Conservation (phyloP, 2,888 invertebrate species). For the Arge pagana region DNA sequence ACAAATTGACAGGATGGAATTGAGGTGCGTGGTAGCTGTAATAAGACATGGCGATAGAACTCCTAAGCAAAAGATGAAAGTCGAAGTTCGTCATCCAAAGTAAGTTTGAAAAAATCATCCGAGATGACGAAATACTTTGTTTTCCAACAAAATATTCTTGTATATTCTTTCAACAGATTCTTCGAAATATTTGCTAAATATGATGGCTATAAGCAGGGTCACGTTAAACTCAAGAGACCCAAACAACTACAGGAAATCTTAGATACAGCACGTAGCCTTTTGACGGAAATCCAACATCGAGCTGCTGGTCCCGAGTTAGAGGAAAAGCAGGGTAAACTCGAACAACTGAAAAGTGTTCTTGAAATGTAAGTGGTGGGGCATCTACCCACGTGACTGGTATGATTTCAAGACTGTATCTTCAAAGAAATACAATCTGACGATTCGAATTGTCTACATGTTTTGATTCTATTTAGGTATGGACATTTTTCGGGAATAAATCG, state of each 20-base stretch:
- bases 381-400: neutral
- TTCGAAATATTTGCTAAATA: conserved; percentile 99
- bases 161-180: conserved; percentile 67
- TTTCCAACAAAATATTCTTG: neutral
- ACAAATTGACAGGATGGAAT: conserved; percentile 71
- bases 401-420: neutral
- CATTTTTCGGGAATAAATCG: conserved; percentile 99
- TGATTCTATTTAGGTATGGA: conserved; percentile 77
- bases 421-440: neutral
- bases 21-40: conserved; percentile 94
- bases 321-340: conserved; percentile 95
- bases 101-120: conserved; percentile 54
- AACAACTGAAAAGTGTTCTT: conserved; percentile 96
- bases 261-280: conserved; percentile 90
- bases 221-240: conserved; percentile 96
- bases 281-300: conserved; percentile 87
- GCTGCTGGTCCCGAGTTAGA: conserved; percentile 91
- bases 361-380: conserved; percentile 80
- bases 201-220: conserved; percentile 92
- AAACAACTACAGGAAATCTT: conserved; percentile 97
- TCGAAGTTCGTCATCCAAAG: conserved; percentile 96
- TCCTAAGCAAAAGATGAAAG: conserved; percentile 99
- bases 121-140: too few relatives aligned
- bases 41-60: conserved; percentile 98
- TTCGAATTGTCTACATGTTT: neutral